These are phyloP conservation scores for Drosophila ogumai DNA, from an alignment of 1,140 invertebrate genomes.

Conservation along the genomic window DNA sequence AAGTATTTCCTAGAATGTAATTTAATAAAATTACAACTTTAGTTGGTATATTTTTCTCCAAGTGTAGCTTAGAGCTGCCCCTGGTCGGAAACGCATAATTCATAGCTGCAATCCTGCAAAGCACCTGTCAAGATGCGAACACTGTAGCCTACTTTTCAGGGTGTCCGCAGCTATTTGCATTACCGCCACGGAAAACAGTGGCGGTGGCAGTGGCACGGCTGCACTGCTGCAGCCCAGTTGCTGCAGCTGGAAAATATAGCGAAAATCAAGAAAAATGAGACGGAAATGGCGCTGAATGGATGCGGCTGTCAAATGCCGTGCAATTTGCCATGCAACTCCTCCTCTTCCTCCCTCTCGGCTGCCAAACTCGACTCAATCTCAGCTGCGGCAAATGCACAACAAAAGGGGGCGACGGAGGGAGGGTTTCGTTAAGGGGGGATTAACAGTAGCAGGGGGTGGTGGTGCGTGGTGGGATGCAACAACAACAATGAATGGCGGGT, in stretches of 20 bases:
- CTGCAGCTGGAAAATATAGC: slow-evolving; percentile 8
- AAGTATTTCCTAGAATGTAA: too few species aligned
- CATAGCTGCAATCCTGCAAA: slow-evolving; percentile 12
- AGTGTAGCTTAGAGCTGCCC: neutral
- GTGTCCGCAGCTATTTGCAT: slow-evolving; percentile 52
- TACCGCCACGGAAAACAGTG: slow-evolving; percentile 26
- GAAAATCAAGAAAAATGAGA: slow-evolving; percentile 37
- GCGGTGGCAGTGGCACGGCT: neutral
- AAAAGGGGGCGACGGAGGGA: neutral
- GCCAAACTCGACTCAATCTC: slow-evolving; percentile 66
- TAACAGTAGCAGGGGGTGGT: neutral
- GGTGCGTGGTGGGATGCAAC: slow-evolving; percentile 16
- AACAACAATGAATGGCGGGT: slow-evolving; percentile 14
- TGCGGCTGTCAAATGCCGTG: slow-evolving; percentile 78
- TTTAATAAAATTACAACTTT: too few species aligned
- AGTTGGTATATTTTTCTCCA: too few species aligned
- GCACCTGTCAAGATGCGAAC: slow-evolving; percentile 28
- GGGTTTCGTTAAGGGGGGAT: slow-evolving; percentile 12
- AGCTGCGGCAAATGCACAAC: slow-evolving; percentile 56
- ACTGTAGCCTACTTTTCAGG: slow-evolving; percentile 27
- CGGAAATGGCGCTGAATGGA: slow-evolving; percentile 70
- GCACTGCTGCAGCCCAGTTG: slow-evolving; percentile 1
- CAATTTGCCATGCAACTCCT: slow-evolving; percentile 60
- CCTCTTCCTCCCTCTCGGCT: slow-evolving; percentile 2
- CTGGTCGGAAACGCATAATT: slow-evolving; percentile 10